Percentiles rank a stretch among this genome's conserved stretches.
Evolutionary conservation across 2,113 vertebrate genomes (phyloP).

Genomic region (Atractosteus spatula): DNA sequence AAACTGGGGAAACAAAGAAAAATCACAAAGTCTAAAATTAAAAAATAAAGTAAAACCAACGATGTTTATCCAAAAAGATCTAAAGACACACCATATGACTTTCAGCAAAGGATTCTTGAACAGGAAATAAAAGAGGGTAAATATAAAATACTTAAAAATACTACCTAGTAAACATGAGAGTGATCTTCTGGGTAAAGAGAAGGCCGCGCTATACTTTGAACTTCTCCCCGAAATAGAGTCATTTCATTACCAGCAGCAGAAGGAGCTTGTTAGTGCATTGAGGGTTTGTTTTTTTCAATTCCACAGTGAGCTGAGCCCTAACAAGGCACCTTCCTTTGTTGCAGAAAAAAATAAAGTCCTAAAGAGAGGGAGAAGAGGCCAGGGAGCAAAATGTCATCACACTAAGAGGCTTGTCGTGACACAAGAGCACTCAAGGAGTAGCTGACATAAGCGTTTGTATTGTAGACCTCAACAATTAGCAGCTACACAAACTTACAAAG

Average conservation of each 20-base stretch:
- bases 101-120: no score
- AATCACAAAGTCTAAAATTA: no score
- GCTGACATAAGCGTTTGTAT: slow-evolving; percentile 29
- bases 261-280: slow-evolving; percentile 16
- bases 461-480: slow-evolving; percentile 17
- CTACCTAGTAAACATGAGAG: no score
- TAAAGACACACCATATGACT: no score
- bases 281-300: slow-evolving; percentile 16
- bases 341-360: slow-evolving; percentile 13
- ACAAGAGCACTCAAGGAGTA: slow-evolving; percentile 32
- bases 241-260: neutral
- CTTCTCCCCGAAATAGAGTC: no score
- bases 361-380: slow-evolving; percentile 7
- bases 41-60: no score
- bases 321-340: slow-evolving; percentile 33
- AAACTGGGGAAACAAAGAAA: no score
- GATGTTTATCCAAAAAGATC: no score
- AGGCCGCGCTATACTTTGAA: no score
- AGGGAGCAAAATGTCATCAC: slow-evolving; percentile 27
- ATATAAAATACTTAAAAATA: no score
- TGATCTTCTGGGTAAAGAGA: no score
- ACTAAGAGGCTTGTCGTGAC: slow-evolving; percentile 29
- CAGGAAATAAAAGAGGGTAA: no score
- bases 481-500: slow-evolving; percentile 43
- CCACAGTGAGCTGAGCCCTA: slow-evolving; percentile 24